Percentiles rank a stretch among this genome's conserved stretches.
phyloP scores from a whole-genome alignment of 2,797 vertebrate species.

The Otolemur crassicaudatus region DNA sequence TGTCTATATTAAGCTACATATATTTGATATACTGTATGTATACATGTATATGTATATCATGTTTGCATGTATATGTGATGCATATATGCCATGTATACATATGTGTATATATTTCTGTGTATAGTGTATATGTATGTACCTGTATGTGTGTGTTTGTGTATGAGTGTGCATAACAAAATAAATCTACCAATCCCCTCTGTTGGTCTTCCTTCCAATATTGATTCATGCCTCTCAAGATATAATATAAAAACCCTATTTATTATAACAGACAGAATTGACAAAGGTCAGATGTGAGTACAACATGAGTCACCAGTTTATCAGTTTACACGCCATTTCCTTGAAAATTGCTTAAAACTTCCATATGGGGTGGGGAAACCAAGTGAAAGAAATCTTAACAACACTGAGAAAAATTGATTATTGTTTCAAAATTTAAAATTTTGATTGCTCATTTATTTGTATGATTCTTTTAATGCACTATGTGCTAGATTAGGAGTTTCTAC shows the following conservation, averaged over 20 bases:
- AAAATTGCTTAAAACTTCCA: background rate
- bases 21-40: background rate
- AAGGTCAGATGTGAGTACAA: background rate
- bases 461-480: background rate
- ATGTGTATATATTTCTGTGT: background rate
- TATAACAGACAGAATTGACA: conserved; percentile 41
- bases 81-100: background rate
- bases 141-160: background rate
- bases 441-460: background rate
- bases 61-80: background rate
- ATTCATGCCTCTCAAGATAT: background rate
- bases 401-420: background rate
- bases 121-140: background rate
- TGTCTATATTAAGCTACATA: background rate
- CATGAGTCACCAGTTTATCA: background rate
- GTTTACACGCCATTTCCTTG: background rate
- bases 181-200: background rate
- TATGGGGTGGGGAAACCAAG: background rate
- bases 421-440: conserved; percentile 3
- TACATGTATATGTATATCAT: background rate
- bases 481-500: background rate
- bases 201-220: background rate
- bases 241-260: background rate
- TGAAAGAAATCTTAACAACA: background rate
- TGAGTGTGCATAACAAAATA: background rate